These are phyloP conservation scores for Hiodon tergisus DNA, from an alignment of 2,113 vertebrate species.

Conservation along the genomic window DNA sequence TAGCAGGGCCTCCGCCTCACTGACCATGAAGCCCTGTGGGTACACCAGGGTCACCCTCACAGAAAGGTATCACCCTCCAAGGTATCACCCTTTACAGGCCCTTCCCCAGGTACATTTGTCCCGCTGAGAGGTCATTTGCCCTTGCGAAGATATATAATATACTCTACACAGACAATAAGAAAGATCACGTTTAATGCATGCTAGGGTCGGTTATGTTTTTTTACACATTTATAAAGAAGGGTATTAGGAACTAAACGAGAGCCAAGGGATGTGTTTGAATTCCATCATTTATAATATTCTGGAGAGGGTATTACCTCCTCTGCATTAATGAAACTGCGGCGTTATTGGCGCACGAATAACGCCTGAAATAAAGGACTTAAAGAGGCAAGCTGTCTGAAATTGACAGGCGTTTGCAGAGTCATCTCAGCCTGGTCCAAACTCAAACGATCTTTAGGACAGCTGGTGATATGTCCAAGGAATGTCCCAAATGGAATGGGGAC, in stretches of 20 bases:
- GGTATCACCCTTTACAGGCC: no score
- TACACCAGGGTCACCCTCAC: neutral
- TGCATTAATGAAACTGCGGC: neutral
- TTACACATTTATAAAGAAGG: neutral
- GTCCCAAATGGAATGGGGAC: neutral
- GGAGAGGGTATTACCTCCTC: neutral
- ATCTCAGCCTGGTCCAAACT: neutral
- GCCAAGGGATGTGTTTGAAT: neutral
- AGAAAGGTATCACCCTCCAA: no score
- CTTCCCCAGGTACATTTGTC: no score
- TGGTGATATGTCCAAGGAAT: neutral
- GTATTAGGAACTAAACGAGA: neutral
- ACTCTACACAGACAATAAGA: neutral
- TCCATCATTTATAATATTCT: neutral
- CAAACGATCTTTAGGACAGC: neutral
- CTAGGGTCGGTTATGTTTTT: neutral
- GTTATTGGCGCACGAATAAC: neutral
- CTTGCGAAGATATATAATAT: neutral
- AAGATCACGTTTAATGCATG: neutral
- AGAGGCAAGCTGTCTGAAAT: neutral
- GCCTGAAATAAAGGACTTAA: neutral
- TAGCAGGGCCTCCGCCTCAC: constrained; percentile 51
- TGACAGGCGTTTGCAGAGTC: neutral
- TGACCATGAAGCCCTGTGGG: constrained; percentile 61
- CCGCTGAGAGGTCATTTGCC: no score